A percentile compares a stretch with the other conserved stretches of the same genome.
These are phyloP conservation scores for Tupiocoris notatus DNA, from an alignment of 2,888 invertebrate species.

Conservation along the genomic window DNA sequence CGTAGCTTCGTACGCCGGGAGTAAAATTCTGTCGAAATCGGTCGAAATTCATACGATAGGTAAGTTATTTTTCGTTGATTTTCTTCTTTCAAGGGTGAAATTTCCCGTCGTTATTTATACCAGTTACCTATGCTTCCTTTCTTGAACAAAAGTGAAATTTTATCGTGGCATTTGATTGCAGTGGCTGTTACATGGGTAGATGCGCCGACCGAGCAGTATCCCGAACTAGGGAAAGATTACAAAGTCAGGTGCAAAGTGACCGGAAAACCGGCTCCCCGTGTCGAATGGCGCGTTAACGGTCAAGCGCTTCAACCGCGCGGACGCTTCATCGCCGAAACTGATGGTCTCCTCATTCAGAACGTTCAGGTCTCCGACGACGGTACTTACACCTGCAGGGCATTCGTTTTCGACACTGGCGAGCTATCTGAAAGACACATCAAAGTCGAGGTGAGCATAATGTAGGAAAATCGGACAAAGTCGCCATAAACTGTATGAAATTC, in stretches of 20 bases:
- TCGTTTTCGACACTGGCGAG: conserved; percentile 77
- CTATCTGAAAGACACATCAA: conserved; percentile 73
- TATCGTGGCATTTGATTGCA: conserved; percentile 58
- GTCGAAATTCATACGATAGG: conserved; percentile 39
- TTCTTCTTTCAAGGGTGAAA: too few relatives aligned
- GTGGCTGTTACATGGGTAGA: conserved; percentile 84
- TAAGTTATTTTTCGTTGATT: conserved; percentile 2
- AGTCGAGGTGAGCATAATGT: conserved; percentile 69
- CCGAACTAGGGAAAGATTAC: conserved; percentile 72
- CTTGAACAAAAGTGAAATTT: too few relatives aligned
- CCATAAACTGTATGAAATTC: too few relatives aligned
- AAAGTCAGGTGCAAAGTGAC: conserved; percentile 79
- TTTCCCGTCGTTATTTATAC: too few relatives aligned
- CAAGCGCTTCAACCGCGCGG: conserved; percentile 55
- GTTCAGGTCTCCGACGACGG: conserved; percentile 82
- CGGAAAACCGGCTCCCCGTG: conserved; percentile 79
- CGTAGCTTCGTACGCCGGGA: conserved; percentile 73
- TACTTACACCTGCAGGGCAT: conserved; percentile 81
- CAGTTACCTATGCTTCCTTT: too few relatives aligned
- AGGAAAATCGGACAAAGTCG: too few relatives aligned
- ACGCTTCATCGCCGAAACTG: conserved; percentile 70
- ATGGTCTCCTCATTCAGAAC: conserved; percentile 73
- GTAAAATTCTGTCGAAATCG: conserved; percentile 58
- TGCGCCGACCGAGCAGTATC: conserved; percentile 79
- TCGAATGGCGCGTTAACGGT: conserved; percentile 79